Conservation (phyloP, 2,113 vertebrate species). For the Cyanoramphus novaezelandiae region DNA sequence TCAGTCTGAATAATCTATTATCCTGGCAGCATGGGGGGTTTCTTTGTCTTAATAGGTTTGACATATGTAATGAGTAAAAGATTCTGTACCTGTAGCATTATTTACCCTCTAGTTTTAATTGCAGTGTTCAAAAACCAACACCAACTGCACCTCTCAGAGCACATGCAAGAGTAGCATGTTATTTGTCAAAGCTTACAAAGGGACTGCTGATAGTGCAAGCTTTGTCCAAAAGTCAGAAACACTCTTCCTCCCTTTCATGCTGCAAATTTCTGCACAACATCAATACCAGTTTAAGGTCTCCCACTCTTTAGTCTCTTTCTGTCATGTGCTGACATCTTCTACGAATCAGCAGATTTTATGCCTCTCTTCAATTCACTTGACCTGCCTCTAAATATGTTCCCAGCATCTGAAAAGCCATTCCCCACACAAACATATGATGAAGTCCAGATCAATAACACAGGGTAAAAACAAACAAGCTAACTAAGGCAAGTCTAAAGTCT, state of each 20-base stretch:
- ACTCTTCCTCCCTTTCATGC: slow-evolving; percentile 16
- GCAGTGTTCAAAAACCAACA: slow-evolving; percentile 40
- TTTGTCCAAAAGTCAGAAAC: slow-evolving; percentile 22
- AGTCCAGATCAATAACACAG: slow-evolving; percentile 63
- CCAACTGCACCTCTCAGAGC: slow-evolving; percentile 45
- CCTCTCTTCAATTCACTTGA: slow-evolving; percentile 56
- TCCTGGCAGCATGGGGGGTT: background rate
- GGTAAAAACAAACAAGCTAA: slow-evolving; percentile 63
- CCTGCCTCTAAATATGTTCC: slow-evolving; percentile 47
- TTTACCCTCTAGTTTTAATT: slow-evolving; percentile 34
- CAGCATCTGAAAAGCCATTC: slow-evolving; percentile 58
- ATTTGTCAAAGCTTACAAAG: slow-evolving; percentile 59
- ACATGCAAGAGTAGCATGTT: slow-evolving; percentile 7
- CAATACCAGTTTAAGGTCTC: slow-evolving; percentile 57
- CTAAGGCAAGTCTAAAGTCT: slow-evolving; percentile 56
- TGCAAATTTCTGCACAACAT: slow-evolving; percentile 47
- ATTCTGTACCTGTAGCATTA: background rate
- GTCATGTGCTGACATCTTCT: slow-evolving; percentile 49
- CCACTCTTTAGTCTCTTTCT: slow-evolving; percentile 34
- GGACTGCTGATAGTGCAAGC: slow-evolving; percentile 51
- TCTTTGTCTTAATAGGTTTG: background rate
- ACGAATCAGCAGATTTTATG: slow-evolving; percentile 65
- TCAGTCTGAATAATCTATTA: background rate
- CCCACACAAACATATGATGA: slow-evolving; percentile 52
- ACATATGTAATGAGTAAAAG: slow-evolving; percentile 39